Evolutionary conservation across 2,797 vertebrate species (phyloP), one percentile per base, ranked within the genome.

Genomic region (Halcyon smyrnensis): DNA sequence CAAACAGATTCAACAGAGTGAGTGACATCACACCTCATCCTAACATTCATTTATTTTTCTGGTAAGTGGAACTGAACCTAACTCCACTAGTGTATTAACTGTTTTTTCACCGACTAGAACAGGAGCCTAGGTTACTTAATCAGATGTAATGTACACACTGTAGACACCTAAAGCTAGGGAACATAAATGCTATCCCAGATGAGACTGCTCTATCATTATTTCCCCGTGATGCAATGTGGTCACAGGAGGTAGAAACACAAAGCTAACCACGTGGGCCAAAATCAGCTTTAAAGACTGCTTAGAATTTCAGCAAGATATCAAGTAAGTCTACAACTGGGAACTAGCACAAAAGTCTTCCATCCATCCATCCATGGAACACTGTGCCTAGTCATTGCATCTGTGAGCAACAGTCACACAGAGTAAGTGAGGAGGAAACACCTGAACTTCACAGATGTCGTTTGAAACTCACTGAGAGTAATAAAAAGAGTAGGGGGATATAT

Each of bases 51-150:
- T 50, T 6, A 6, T 2, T 21, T 54, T 54, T 54, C 59, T 54
- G 4, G 13, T 34, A 50, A 80, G 25, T 9, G 19, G 43, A 32
- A 18, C 9, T 11, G 17, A 92, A 9, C 11, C 6, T 32, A 60
- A 10, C 15, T 21, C 45, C 41, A 24, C 8, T 45, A 25, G 4
- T 17, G 12, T 34, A 18, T 70, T 51, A 41, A 39, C 9, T 78
- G 16, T 4, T n/a, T 64, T 13, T 77, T 23, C 28, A 41, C 7
- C 0, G 0, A 20, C 13, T 21, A 15, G 9, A 78, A 45, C 4
- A 30, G 57, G 4, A 87, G 15, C 9, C 6, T 24, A 30, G 7
- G 53, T 9, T 39, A 32, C 39, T 36, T 11, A 25, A 24, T 13
- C n/a, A 20, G 10, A 30, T 54, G 8, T 28, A 34, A 69, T 8